Evolutionary conservation across 2,113 vertebrate genomes (phyloP), one percentile per base, ranked within the genome.

Genomic region (Myanophis thanlyinensis): DNA sequence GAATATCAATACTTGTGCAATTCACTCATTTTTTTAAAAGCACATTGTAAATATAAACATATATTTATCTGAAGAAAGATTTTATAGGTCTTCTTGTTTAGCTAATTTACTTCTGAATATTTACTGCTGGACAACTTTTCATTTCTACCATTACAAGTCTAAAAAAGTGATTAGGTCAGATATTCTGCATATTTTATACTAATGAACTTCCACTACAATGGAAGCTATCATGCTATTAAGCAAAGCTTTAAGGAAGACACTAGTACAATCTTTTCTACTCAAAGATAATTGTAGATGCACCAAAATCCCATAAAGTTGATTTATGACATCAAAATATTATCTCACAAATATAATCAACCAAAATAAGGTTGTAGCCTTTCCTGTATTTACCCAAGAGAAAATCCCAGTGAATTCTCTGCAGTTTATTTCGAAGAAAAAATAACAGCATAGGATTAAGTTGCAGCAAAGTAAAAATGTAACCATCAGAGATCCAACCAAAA

Each of bases 41-140:
- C 18, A 47, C 1, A 4, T 9, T 49, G 46, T 46, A 9, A 89
- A n/a, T 84, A 51, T 73, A 89, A 54, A 89, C 88, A 54, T 40
- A 86, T 22, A 54, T 88, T 67, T 59, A 5, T 87, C 93, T 87
- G 59, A 48, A 86, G 9, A 59, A 54, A 92, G 88, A 93, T 53
- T 15, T 30, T 46, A 3, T 0, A 92, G 89, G 51, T 44, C 52
- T 3, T 3, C 1, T 23, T 11, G 0, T 0, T 90, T 87, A 92
- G 87, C 85, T 91, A 89, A 35, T 30, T 30, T 27, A 91, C 7
- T 48, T 9, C 0, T 2, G 1, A 0, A 0, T 0, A 44, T 2
- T 51, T 49, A 49, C 93, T 23, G 85, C 30, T 89, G 0, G 87
- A 84, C 9, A 93, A 47, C 0, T 59, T 40, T 52, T 6, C 0